These are phyloP conservation scores for Amphipoea oculea DNA, from an alignment of 2,888 invertebrate genomes.

Conservation along the genomic window DNA sequence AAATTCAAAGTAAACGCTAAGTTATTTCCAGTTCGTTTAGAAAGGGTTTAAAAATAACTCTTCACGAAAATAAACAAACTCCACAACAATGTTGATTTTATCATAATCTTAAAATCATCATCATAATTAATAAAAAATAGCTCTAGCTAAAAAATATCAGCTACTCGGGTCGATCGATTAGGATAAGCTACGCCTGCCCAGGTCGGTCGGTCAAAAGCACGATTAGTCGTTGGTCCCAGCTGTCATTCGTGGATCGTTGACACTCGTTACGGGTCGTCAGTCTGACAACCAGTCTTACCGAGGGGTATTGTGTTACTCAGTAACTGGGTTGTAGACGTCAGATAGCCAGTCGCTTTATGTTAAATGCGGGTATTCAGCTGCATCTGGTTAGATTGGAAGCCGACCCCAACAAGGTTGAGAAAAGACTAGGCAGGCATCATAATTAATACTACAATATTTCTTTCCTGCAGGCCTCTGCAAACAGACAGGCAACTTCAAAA, in stretches of 20 bases:
- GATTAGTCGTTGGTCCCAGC: too few species aligned
- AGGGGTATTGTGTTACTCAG: neutral
- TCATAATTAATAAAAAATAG: neutral
- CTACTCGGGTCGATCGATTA: neutral
- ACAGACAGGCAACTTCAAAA: slow-evolving; percentile 93
- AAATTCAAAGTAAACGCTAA: neutral
- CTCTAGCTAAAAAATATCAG: neutral
- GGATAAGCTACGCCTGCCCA: neutral
- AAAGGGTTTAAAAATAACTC: neutral
- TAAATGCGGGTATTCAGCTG: too few species aligned
- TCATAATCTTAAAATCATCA: neutral
- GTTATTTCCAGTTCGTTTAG: neutral
- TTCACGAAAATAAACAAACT: neutral
- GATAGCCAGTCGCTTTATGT: neutral
- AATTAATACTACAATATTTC: neutral
- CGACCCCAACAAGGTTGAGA: neutral
- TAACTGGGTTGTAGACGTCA: neutral
- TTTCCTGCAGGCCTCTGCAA: slow-evolving; percentile 92
- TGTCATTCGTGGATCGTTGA: neutral
- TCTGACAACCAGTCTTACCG: neutral
- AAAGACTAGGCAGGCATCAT: neutral
- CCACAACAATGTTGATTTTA: neutral
- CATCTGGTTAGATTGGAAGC: neutral
- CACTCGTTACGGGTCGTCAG: neutral
- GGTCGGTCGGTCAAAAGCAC: too few species aligned